Evolutionary conservation across 1,140 invertebrate genomes (phyloP), one percentile per base, ranked within the genome.

Genomic region (Procambarus virginalis): DNA sequence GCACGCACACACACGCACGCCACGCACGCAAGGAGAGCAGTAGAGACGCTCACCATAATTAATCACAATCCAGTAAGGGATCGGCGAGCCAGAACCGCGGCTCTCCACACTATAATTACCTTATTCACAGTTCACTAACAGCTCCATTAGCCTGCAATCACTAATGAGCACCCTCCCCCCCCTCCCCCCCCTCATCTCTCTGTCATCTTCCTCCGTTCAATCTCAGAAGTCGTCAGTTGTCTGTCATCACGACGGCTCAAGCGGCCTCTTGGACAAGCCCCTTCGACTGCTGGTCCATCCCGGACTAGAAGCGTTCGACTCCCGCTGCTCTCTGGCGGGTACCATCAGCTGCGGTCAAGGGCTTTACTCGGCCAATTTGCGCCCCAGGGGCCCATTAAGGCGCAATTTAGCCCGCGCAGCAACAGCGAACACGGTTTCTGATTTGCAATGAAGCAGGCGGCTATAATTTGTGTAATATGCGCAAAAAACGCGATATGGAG

Each of bases 381-480:
- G 12, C 60, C 14, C 60, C 60, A 9, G 17, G 60, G 17, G 60
- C 4, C 60, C 60, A 8, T 73, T 73, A 73, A 22, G 68, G 68
- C 68, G 68, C 68, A 73, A 73, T 73, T 73, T 73, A 73, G 68
- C 22, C 4, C 68, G 68, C n/a, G 68, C 68, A 73, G 68, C 68
- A 73, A 22, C 68, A 73, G 22, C 12, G 12, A 73, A 73, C 68
- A 73, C 22, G 68, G 68, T 73, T 73, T 34, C 68, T 73, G 68
- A 34, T 73, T 34, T 73, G 22, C 68, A 73, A 34, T 34, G 22
- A 20, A 22, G 12, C 68, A 73, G 68, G 20, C 10, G 68, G 68
- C n/a, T 73, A 73, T 73, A 73, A 73, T 73, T 34, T 73, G 68
- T 73, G 68, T 73, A 34, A 73, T 73, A 34, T 73, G n/a, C n/a